phyloP scores from a whole-genome alignment of 2,797 vertebrate genomes.

The Coregonus sp. region DNA sequence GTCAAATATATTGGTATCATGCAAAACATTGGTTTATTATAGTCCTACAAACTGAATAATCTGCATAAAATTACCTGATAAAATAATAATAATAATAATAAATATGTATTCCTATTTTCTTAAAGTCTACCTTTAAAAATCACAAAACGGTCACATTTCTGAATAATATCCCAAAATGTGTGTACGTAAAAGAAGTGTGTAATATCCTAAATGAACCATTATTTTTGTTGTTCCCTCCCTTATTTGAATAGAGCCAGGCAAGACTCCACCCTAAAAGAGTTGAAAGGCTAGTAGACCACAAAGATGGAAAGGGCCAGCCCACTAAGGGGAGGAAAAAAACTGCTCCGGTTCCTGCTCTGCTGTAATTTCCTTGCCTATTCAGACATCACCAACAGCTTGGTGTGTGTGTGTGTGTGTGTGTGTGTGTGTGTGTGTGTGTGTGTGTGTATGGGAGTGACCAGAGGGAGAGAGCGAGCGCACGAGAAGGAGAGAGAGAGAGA shows the following conservation, averaged over 20 bases:
- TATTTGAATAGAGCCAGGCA: conserved; percentile 79
- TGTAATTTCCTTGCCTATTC: conserved; percentile 85
- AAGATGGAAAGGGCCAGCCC: conserved; percentile 82
- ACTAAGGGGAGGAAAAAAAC: conserved; percentile 79
- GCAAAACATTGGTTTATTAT: neutral
- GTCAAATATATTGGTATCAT: neutral
- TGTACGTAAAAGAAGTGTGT: neutral
- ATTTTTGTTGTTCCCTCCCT: conserved; percentile 56
- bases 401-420: conserved; percentile 14
- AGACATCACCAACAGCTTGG: conserved; percentile 82
- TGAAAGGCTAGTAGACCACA: conserved; percentile 83
- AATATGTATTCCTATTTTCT: neutral
- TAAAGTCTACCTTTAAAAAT: neutral
- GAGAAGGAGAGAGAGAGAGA: conserved; percentile 41
- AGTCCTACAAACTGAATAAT: neutral
- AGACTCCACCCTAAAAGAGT: conserved; percentile 78
- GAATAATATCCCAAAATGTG: neutral
- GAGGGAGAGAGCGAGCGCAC: conserved; percentile 33
- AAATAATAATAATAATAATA: neutral
- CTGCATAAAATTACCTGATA: neutral
- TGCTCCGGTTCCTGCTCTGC: conserved; percentile 78
- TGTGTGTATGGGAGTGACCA: conserved; percentile 60
- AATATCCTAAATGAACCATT: conserved; percentile 4
- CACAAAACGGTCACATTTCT: neutral
- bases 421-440: conserved; percentile 14